Conservation (phyloP, 2,113 vertebrate genomes). For the Seriola rivoliana region DNA sequence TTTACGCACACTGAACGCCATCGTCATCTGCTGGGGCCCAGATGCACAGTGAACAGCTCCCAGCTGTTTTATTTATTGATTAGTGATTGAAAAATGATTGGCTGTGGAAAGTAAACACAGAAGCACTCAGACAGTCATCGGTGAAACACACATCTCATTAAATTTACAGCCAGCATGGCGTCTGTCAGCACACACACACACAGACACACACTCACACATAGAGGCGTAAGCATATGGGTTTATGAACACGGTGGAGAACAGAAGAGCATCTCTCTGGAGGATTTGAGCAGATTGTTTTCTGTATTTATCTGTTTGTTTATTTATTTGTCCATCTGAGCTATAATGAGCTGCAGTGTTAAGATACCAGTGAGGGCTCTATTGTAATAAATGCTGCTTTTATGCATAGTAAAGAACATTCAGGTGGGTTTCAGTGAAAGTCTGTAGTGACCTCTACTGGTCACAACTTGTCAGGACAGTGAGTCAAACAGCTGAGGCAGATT, state of each 20-base stretch:
- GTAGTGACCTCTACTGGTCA: slow-evolving; percentile 59
- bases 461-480: not conserved
- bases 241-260: not conserved
- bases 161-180: slow-evolving; percentile 26
- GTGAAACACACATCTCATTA: slow-evolving; percentile 59
- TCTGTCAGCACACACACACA: slow-evolving; percentile 1
- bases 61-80: slow-evolving; percentile 63
- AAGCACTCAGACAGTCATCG: slow-evolving; percentile 56
- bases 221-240: not conserved
- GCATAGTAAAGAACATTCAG: not conserved
- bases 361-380: not conserved
- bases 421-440: not conserved
- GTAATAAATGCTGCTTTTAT: not conserved
- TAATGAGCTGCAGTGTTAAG: not conserved
- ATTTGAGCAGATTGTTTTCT: slow-evolving; percentile 18
- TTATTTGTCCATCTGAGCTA: not conserved
- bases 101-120: slow-evolving; percentile 61
- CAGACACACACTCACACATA: slow-evolving; percentile 15
- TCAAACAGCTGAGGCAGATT: too few species aligned
- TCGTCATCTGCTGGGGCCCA: slow-evolving; percentile 5
- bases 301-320: slow-evolving; percentile 17
- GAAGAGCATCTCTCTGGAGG: not conserved
- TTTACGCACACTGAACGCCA: not conserved
- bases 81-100: slow-evolving; percentile 56
- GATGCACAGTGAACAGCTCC: slow-evolving; percentile 12